Percentiles rank a stretch among this genome's conserved stretches.
Conservation (phyloP, 2,888 invertebrate species). For the Drosophila conformis region DNA sequence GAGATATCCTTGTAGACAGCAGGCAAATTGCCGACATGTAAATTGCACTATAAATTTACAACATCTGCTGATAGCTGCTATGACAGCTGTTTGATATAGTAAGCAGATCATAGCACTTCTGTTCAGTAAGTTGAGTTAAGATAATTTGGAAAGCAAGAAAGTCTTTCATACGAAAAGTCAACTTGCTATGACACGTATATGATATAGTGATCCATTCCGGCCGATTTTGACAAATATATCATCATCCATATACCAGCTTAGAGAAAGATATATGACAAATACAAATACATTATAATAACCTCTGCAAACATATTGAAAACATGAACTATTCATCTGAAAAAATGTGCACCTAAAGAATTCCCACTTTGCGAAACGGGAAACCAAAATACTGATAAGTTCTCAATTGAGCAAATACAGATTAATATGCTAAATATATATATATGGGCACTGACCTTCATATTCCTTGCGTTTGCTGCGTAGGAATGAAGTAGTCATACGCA, state of each 20-base stretch:
- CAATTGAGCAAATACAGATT: not conserved
- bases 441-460: slow-evolving; percentile 82
- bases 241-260: not conserved
- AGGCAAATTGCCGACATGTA: not conserved
- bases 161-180: too few species aligned
- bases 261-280: not conserved
- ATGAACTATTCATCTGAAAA: not conserved
- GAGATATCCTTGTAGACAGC: not conserved
- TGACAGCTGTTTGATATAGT: not conserved
- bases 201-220: too few species aligned
- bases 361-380: not conserved
- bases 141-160: not conserved
- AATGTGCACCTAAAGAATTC: not conserved
- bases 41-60: not conserved
- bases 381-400: not conserved
- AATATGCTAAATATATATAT: not conserved
- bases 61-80: not conserved
- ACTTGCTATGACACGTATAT: not conserved
- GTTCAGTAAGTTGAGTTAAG: not conserved
- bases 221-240: not conserved
- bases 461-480: slow-evolving; percentile 81
- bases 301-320: not conserved
- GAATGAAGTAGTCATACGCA: slow-evolving; percentile 83
- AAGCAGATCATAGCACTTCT: not conserved
- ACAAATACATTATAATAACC: not conserved